phyloP scores from a whole-genome alignment of 2,797 vertebrate species.

The Rousettus madagascariensis region DNA sequence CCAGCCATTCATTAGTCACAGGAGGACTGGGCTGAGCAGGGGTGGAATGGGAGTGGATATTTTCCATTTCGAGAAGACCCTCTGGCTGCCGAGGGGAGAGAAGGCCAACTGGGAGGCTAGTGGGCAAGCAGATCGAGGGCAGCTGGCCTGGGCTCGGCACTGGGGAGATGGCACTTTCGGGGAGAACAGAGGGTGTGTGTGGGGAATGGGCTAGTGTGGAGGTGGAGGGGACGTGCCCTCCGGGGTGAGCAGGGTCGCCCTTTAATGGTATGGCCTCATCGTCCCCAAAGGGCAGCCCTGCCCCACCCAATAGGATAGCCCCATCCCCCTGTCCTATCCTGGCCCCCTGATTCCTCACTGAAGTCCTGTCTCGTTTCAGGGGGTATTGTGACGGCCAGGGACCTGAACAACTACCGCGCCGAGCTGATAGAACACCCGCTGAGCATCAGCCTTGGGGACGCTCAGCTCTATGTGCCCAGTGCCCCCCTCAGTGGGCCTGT shows the following conservation, averaged over 20 bases:
- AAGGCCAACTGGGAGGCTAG: background rate
- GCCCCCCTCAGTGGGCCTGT: slow-evolving; percentile 94
- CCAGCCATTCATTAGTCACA: background rate
- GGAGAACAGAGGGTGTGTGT: too few relatives aligned
- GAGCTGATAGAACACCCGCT: slow-evolving; percentile 88
- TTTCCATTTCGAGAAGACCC: background rate
- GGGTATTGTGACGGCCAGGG: slow-evolving; percentile 93
- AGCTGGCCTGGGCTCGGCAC: too few relatives aligned
- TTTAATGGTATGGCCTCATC: background rate
- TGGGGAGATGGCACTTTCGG: background rate
- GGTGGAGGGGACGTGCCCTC: too few relatives aligned
- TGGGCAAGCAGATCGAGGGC: background rate
- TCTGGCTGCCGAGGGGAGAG: background rate
- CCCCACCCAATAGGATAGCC: background rate
- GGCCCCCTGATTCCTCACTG: background rate
- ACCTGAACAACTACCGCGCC: slow-evolving; percentile 89
- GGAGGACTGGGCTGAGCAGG: fast-evolving
- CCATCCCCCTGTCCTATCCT: background rate
- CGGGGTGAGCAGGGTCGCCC: too few relatives aligned
- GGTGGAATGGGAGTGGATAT: background rate
- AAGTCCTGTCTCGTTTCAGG: slow-evolving; percentile 84
- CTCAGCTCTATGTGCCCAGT: slow-evolving; percentile 87
- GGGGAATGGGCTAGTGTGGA: too few relatives aligned
- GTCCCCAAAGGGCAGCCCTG: background rate
- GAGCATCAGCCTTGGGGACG: slow-evolving; percentile 87